Base-by-base conservation (phyloP, 1,140 invertebrate species). In the Drosophila littoralis region DNA sequence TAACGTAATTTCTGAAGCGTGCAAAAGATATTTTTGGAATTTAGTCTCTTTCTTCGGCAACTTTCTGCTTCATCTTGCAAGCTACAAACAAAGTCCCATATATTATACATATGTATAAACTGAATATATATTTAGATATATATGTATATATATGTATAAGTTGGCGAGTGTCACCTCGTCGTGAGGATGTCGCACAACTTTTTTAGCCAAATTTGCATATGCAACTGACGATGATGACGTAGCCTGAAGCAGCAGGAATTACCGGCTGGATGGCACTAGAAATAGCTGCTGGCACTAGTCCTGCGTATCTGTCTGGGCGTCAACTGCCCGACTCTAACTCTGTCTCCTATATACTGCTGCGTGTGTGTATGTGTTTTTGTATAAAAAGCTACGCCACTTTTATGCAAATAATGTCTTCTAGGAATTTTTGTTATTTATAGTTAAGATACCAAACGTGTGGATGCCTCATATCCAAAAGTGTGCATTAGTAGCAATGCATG, bases 391-490 rank as follows among this genome's bases (percentile, higher is more conserved):
- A 88, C 73, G 80, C 80, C 84, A 89, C 85, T 89, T 89, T 89
- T 89, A 89, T 89, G 84, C 85, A 89, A 89, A 88, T 88, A 90
- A 90, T 90, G 86, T 90, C 78, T 90, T 90, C 65, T 78, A 81
- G 85, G 84, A 89, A 89, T 89, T 90, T 90, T 85, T 79, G 85
- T 90, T 85, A 89, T 90, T 90, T 89, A 89, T 89, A 90, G 85
- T 81, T 85, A 90, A 89, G 85, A 89, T 89, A 89, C 71, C 81
- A 76, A 81, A 89, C 85, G 85, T 89, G 85, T 79, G 84, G 84
- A 90, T 88, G 85, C 65, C 84, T 77, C 72, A 68, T 80, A 88
- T 89, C 72, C 83, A 71, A 81, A 59, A 75, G 64, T 79, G 82
- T 81, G 83, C 83, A 82, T 88, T 79, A 77, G 79, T 77, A 70